Percentiles rank a stretch among this genome's conserved stretches.
phyloP scores from a whole-genome alignment of 2,797 vertebrate species.

The Poeciliopsis gracilis region DNA sequence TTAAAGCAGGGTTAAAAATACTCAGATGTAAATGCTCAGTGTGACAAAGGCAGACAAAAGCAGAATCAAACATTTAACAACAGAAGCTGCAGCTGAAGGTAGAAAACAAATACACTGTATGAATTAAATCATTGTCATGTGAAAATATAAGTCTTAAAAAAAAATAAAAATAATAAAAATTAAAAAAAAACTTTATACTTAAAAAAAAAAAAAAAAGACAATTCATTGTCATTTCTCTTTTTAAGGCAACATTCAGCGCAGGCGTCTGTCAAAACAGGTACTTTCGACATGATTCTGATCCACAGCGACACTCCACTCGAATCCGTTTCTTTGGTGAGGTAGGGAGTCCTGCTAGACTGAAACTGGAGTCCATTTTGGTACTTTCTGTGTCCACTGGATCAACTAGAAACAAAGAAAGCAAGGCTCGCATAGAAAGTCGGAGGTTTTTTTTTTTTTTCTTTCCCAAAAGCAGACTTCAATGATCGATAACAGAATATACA shows the following conservation, averaged over 20 bases:
- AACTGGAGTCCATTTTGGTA: constrained; percentile 91
- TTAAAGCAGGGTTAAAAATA: not conserved
- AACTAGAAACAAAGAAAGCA: constrained; percentile 74
- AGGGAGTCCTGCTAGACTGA: constrained; percentile 82
- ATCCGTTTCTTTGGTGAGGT: constrained; percentile 85
- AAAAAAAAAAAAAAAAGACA: constrained; percentile 6
- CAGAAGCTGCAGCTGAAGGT: not conserved
- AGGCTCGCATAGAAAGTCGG: not conserved
- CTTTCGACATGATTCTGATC: constrained; percentile 86
- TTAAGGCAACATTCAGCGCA: not conserved
- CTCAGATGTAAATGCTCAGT: not conserved
- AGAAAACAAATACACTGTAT: not conserved
- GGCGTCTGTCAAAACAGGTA: constrained; percentile 84
- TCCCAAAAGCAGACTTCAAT: not conserved
- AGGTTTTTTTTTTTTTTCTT: not conserved
- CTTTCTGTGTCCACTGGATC: constrained; percentile 90
- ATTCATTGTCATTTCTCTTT: constrained; percentile 32
- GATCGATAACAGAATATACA: not conserved
- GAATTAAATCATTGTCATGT: not conserved
- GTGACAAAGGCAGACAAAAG: too few species aligned
- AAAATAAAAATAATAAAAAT: not conserved
- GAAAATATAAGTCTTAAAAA: not conserved
- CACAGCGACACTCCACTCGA: constrained; percentile 91
- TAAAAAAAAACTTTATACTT: too few species aligned
- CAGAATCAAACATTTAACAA: not conserved